Evolutionary conservation across 1,140 invertebrate genomes (phyloP).

Genomic region (Archivesica marissinica): DNA sequence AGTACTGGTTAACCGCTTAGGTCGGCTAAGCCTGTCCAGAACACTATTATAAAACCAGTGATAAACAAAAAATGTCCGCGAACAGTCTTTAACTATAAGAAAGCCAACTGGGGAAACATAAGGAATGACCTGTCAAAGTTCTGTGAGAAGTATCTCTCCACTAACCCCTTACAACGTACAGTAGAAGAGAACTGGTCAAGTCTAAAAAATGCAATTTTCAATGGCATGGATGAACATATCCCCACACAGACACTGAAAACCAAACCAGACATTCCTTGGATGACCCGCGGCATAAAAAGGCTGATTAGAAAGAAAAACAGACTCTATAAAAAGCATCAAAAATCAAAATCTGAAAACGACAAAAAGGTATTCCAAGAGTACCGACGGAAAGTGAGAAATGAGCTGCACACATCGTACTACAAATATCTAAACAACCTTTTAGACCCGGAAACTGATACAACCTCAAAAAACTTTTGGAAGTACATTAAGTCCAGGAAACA

Average conservation of each 20-base stretch:
- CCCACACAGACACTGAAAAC: slow-evolving; percentile 31
- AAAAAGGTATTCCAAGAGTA: slow-evolving; percentile 19
- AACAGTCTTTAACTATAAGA: too few relatives aligned
- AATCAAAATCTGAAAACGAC: neutral
- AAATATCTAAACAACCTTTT: slow-evolving; percentile 50
- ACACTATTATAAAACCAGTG: too few relatives aligned
- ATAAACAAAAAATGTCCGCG: too few relatives aligned
- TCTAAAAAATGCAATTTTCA: neutral
- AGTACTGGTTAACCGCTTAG: too few relatives aligned
- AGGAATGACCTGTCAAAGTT: too few relatives aligned
- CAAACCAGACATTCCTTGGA: slow-evolving; percentile 44
- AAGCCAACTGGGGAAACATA: too few relatives aligned
- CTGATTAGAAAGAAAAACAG: slow-evolving; percentile 47
- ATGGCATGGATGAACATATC: neutral
- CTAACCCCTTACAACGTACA: too few relatives aligned
- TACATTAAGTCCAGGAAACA: slow-evolving; percentile 49
- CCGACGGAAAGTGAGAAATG: slow-evolving; percentile 26
- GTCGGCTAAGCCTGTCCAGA: too few relatives aligned
- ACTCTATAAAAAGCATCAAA: slow-evolving; percentile 43
- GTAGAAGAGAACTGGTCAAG: slow-evolving; percentile 3
- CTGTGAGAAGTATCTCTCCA: too few relatives aligned
- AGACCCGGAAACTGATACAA: slow-evolving; percentile 52
- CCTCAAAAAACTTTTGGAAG: slow-evolving; percentile 50
- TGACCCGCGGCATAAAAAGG: slow-evolving; percentile 32
- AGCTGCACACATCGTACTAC: slow-evolving; percentile 30